Evolutionary conservation across 2,113 vertebrate species (phyloP).

Genomic region (Mustela nigripes): DNA sequence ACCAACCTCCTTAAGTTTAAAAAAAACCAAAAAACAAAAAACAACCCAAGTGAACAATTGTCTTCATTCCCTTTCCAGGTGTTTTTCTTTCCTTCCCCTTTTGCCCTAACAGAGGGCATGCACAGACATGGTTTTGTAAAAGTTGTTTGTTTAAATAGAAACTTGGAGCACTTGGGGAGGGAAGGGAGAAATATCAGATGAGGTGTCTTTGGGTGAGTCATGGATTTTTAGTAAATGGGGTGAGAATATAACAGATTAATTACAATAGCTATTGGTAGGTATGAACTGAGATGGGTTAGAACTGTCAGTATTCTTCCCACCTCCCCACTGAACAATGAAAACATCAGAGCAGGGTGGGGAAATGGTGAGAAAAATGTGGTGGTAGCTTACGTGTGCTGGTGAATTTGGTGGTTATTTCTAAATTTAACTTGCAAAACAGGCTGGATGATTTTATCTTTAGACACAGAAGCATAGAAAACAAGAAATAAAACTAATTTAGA

Average conservation of each 20-base stretch:
- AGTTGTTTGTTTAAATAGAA: background rate
- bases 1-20: background rate
- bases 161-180: background rate
- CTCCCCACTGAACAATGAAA: background rate
- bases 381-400: background rate
- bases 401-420: conserved; percentile 27
- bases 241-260: background rate
- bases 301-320: background rate
- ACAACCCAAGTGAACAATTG: background rate
- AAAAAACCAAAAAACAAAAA: background rate
- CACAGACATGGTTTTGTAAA: background rate
- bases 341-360: background rate
- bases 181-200: background rate
- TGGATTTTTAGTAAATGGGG: background rate
- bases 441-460: background rate
- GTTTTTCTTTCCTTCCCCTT: background rate
- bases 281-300: background rate
- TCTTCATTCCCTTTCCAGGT: background rate
- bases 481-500: background rate
- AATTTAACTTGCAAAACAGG: conserved; percentile 2
- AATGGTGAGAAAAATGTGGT: background rate
- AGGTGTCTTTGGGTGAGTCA: conserved; percentile 14
- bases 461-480: background rate
- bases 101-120: background rate
- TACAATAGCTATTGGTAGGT: background rate